phyloP scores from a whole-genome alignment of 2,113 vertebrate genomes.

The Tautogolabrus adspersus region DNA sequence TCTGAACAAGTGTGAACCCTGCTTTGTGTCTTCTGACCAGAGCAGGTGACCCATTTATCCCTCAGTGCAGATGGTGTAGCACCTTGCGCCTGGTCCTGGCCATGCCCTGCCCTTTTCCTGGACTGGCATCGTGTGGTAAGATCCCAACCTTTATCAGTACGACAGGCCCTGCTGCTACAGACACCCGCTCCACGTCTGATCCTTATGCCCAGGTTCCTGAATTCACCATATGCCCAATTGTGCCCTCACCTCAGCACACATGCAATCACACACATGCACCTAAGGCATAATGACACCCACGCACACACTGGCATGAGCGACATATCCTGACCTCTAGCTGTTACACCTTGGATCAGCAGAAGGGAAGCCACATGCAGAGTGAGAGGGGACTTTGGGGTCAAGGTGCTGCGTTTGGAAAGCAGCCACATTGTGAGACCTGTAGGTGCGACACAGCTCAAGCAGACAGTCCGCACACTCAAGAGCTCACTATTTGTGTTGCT shows the following conservation, averaged over 20 bases:
- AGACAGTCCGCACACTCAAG: not conserved
- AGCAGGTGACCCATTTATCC: slow-evolving; percentile 61
- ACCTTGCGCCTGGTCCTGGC: slow-evolving; percentile 66
- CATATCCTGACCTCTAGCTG: slow-evolving; percentile 81
- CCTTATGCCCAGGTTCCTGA: slow-evolving; percentile 72
- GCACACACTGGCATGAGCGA: slow-evolving; percentile 71
- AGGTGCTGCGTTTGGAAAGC: slow-evolving; percentile 74
- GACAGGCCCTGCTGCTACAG: slow-evolving; percentile 77
- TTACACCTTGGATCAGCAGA: slow-evolving; percentile 77
- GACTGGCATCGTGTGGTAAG: slow-evolving; percentile 72
- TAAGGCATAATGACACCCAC: slow-evolving; percentile 9
- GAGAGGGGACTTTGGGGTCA: slow-evolving; percentile 76
- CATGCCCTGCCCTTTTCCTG: slow-evolving; percentile 70
- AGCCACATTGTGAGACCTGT: slow-evolving; percentile 60
- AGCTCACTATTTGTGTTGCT: not conserved
- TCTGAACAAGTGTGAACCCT: slow-evolving; percentile 47
- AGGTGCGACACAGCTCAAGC: slow-evolving; percentile 37
- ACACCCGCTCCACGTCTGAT: slow-evolving; percentile 72
- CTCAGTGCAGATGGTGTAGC: slow-evolving; percentile 75
- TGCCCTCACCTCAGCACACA: slow-evolving; percentile 47
- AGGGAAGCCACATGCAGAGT: slow-evolving; percentile 77
- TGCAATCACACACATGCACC: slow-evolving; percentile 19
- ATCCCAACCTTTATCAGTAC: slow-evolving; percentile 77
- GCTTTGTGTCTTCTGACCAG: slow-evolving; percentile 62
- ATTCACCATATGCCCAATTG: slow-evolving; percentile 73